These are phyloP conservation scores for Chaetophractus vellerosus DNA, from an alignment of 2,797 vertebrate genomes.

Conservation along the genomic window DNA sequence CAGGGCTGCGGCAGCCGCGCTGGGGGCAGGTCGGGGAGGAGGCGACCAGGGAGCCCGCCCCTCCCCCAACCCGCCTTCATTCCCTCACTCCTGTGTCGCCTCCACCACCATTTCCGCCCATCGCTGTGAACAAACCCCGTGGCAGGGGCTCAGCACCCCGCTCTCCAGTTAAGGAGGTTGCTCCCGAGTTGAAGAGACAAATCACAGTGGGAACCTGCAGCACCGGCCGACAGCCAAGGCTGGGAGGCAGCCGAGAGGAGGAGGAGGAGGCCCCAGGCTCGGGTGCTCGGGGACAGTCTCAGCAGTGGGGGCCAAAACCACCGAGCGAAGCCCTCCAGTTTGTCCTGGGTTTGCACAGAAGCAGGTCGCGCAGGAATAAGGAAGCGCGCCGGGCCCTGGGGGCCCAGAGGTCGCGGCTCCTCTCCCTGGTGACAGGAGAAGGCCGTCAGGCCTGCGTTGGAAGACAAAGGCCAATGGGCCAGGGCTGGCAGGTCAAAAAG, in stretches of 20 bases:
- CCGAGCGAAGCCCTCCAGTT: rapidly evolving
- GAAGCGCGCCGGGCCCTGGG: rapidly evolving
- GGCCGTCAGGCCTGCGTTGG: rapidly evolving
- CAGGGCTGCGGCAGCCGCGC: not conserved
- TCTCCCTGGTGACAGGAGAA: rapidly evolving
- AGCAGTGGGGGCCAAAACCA: rapidly evolving
- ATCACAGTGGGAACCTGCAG: no score
- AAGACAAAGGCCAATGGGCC: not conserved
- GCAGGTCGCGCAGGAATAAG: not conserved
- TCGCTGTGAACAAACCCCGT: not conserved
- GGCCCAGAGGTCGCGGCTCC: rapidly evolving
- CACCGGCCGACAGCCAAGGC: not conserved
- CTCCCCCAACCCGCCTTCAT: no score
- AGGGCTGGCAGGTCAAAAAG: no score
- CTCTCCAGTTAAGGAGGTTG: no score
- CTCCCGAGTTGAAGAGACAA: not conserved
- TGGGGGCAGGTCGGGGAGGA: no score
- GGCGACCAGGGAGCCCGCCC: no score
- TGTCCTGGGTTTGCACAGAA: not conserved
- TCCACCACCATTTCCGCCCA: no score
- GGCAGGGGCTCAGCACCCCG: not conserved
- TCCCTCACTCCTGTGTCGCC: not conserved
- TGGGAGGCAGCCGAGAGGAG: not conserved
- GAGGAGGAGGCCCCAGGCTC: rapidly evolving
- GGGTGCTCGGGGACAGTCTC: rapidly evolving